Evolutionary conservation across 2,797 vertebrate genomes (phyloP).

Genomic region (Eutrigla gurnardus): DNA sequence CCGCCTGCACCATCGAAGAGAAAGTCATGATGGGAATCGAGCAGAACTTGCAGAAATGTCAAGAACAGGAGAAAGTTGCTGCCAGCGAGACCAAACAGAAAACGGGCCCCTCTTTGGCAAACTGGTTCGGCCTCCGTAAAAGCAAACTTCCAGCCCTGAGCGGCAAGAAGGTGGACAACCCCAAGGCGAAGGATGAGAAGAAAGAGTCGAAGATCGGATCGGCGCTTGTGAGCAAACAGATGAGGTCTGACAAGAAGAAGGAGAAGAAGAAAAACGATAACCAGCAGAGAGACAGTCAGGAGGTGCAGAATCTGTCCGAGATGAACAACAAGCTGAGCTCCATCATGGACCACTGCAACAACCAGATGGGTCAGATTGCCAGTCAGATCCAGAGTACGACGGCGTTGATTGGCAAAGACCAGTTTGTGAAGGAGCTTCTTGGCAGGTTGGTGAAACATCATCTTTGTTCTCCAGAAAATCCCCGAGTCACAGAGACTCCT

Average conservation of each 20-base stretch:
- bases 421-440: slow-evolving; percentile 90
- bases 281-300: slow-evolving; percentile 80
- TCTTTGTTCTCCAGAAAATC: slow-evolving; percentile 15
- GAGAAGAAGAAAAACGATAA: slow-evolving; percentile 89
- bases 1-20: slow-evolving; percentile 90
- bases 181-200: slow-evolving; percentile 89
- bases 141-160: slow-evolving; percentile 90
- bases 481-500: slow-evolving; percentile 21
- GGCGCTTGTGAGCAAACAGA: slow-evolving; percentile 87
- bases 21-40: slow-evolving; percentile 97
- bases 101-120: slow-evolving; percentile 89
- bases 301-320: slow-evolving; percentile 77
- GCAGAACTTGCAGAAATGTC: slow-evolving; percentile 92
- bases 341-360: slow-evolving; percentile 84
- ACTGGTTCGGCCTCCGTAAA: slow-evolving; percentile 94
- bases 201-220: slow-evolving; percentile 88
- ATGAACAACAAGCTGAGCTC: slow-evolving; percentile 78
- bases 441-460: slow-evolving; percentile 85
- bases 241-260: slow-evolving; percentile 89
- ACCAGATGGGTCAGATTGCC: slow-evolving; percentile 81
- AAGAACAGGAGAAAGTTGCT: slow-evolving; percentile 86
- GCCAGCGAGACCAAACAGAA: slow-evolving; percentile 86
- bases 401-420: slow-evolving; percentile 84
- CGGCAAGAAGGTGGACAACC: slow-evolving; percentile 85
- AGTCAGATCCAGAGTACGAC: slow-evolving; percentile 80